Base-by-base conservation (phyloP, 1,140 invertebrate species). In the Pinna nobilis region DNA sequence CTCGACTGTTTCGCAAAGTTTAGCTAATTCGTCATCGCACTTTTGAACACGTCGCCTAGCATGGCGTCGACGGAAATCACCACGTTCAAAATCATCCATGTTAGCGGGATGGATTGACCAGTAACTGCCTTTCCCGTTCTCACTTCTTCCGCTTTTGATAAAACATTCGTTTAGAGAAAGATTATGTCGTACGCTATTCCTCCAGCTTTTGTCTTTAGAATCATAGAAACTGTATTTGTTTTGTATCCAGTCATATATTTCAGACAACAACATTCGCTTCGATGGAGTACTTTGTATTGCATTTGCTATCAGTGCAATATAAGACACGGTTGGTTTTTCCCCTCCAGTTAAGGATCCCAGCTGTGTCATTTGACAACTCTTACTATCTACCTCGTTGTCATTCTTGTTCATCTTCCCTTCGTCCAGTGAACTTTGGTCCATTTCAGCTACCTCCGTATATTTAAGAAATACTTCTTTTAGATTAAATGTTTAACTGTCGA, bases 81-180 rank as follows among this genome's bases (percentile, higher is more conserved):
- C 97, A 75, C 95, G 95, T 9, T 94, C 91, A 86, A 98, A 98
- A 83, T 98, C 97, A 25, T 98, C 96, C 2, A 98, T 90, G 87
- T 98, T 98, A 0, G 96, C 97, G 0, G 96, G 97, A 88, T 99
- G 97, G 50, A 99, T 97, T 0, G 96, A 95, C 97, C 97, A 98
- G 82, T 97, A 98, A 84, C 98, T 97, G 0, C 90, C 97, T 87
- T 98, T 99, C 0, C 97, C 97, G 86, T 98, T 98, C 0, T 96
- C 95, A 61, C 77, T 80, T 33, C 83, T 53, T 13, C 96, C 95
- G 82, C 95, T 95, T 86, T 96, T 90, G 18, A 90, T 81, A 64
- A 90, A 90, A 69, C 89, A 90, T 66, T 90, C 89, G 65, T 90
- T 90, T 57, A 90, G 87, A 15, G 88, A 89, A 18, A 90, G 74